Percentiles rank a stretch among this genome's conserved stretches.
Conservation (phyloP, 1,140 invertebrate genomes). For the Drosophila sulfurigaster region DNA sequence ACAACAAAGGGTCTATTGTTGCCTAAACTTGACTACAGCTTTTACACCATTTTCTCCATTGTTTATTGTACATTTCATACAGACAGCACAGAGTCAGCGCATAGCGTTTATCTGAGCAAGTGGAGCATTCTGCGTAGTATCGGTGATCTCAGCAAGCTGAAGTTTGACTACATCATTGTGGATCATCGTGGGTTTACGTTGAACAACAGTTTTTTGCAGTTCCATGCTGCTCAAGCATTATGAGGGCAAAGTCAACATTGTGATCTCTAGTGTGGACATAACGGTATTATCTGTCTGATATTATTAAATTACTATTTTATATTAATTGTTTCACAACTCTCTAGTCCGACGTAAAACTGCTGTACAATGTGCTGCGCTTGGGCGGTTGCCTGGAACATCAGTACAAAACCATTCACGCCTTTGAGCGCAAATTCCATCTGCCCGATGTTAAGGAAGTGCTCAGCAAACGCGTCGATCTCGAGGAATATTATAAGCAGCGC, state of each 20-base stretch:
- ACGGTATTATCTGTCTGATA: constrained; percentile 52
- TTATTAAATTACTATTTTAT: not conserved
- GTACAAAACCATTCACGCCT: constrained; percentile 58
- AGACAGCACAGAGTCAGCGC: constrained; percentile 67
- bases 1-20: too few relatives aligned
- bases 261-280: constrained; percentile 81
- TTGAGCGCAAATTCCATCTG: constrained; percentile 71
- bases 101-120: constrained; percentile 75
- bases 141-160: constrained; percentile 72
- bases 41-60: not conserved
- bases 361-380: constrained; percentile 71
- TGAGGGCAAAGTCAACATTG: constrained; percentile 71
- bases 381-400: constrained; percentile 74
- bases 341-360: constrained; percentile 75
- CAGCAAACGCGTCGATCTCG: constrained; percentile 70
- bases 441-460: constrained; percentile 75
- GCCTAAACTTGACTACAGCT: too few relatives aligned
- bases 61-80: not conserved
- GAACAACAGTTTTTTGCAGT: constrained; percentile 78
- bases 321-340: not conserved
- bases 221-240: constrained; percentile 78
- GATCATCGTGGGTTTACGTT: constrained; percentile 76
- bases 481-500: constrained; percentile 79
- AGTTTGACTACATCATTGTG: constrained; percentile 77
- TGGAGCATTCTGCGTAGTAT: constrained; percentile 72